Evolutionary conservation across 2,113 vertebrate species (phyloP).

Genomic region (Cettia cetti): DNA sequence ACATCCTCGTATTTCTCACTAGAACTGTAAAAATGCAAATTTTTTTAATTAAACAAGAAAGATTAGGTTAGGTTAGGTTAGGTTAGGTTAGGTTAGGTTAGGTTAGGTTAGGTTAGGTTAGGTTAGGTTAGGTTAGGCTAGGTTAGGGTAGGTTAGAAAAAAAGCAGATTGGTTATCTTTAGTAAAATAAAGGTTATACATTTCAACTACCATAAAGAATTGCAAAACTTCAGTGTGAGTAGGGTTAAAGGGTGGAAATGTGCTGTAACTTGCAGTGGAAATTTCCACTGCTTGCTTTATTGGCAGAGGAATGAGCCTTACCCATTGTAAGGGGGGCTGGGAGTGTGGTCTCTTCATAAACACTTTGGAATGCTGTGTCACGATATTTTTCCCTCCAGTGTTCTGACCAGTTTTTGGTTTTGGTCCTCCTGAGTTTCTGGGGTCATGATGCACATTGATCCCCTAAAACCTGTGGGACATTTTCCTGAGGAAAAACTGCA

Average conservation of each 20-base stretch:
- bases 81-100: not conserved
- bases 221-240: slow-evolving; percentile 40
- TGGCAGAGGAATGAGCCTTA: slow-evolving; percentile 41
- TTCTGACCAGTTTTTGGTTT: not conserved
- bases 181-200: slow-evolving; percentile 32
- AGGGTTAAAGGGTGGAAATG: slow-evolving; percentile 60
- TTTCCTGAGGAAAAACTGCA: not conserved
- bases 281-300: slow-evolving; percentile 68
- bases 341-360: slow-evolving; percentile 39
- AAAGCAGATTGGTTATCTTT: slow-evolving; percentile 28
- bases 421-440: not conserved
- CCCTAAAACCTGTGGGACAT: not conserved
- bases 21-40: not conserved
- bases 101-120: not conserved
- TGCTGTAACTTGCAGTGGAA: slow-evolving; percentile 64
- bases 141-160: not conserved
- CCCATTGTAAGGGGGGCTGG: not conserved
- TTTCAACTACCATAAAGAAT: slow-evolving; percentile 44
- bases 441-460: not conserved
- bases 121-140: not conserved
- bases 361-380: slow-evolving; percentile 39
- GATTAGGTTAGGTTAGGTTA: not conserved
- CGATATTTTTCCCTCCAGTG: not conserved
- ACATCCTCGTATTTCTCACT: not conserved
- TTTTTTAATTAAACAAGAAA: not conserved